Evolutionary conservation across 2,888 invertebrate genomes (phyloP), one percentile per base, ranked within the genome.

Genomic region (Merodon equestris): DNA sequence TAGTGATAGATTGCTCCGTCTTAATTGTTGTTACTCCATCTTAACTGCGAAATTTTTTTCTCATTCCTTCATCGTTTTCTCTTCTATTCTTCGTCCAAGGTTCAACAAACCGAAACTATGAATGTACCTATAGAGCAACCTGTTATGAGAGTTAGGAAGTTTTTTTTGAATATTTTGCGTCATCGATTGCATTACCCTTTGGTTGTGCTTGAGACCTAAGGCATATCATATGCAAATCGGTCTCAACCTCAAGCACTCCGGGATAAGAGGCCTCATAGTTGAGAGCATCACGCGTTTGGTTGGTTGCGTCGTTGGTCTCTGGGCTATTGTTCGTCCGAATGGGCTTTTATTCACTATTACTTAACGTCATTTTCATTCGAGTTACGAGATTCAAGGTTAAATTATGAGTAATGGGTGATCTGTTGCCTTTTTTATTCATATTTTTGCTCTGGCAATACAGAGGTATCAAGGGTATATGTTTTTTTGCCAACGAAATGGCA

Each of bases 61-160:
- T 7, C 2, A 7, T 27, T 27, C 27, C 7, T 7, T 4, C 27
- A 27, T 27, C 7, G 2, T 27, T 27, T 27, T 27, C 27, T n/a
- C n/a, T n/a, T n/a, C 27, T 4, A 27, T 2, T 4, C 27, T 50
- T 48, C 9, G 53, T 14, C 51, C 53, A 60, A 44, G 45, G 70
- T 70, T 70, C 70, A 61, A 70, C 18, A 70, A 70, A 70, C 70
- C 42, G 53, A 18, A 27, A 7, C 27, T 27, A 27, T 7, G 7
- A 27, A 27, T 27, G 27, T 27, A 7, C 7, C n/a, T 2, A 27
- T 27, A 7, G 27, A 27, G 7, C 27, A 27, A 27, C 27, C 27
- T 4, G 7, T 27, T 27, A 4, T 27, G 27, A 27, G 2, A 27
- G 27, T 4, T 27, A 7, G n/a, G n/a, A n/a, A 27, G 27, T 27